phyloP scores from a whole-genome alignment of 2,888 invertebrate genomes.

The Perizoma affinitatum region DNA sequence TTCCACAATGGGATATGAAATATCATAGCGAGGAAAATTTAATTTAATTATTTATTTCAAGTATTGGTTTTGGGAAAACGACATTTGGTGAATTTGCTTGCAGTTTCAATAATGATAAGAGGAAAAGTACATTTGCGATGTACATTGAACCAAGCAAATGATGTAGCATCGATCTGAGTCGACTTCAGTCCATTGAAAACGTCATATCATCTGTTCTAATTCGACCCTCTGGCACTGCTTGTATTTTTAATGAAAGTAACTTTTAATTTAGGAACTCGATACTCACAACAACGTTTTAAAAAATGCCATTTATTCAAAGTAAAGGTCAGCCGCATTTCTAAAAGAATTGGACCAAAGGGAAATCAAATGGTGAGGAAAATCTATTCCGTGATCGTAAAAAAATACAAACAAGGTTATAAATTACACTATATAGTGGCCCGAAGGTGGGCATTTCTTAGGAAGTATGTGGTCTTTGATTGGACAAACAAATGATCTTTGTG shows the following conservation, averaged over 20 bases:
- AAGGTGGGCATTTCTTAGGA: constrained; percentile 38
- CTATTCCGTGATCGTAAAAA: constrained; percentile 57
- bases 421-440: constrained; percentile 62
- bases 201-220: no score
- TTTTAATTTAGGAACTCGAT: no score
- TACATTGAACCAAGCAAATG: no score
- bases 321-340: constrained; percentile 59
- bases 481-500: constrained; percentile 4
- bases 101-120: no score
- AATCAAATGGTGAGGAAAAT: constrained; percentile 67
- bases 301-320: constrained; percentile 53
- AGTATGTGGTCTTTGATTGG: constrained; percentile 20
- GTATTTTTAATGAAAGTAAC: no score
- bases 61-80: no score
- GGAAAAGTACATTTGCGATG: no score
- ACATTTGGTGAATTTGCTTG: no score
- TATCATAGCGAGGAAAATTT: constrained; percentile 30
- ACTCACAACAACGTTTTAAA: no score
- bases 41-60: not conserved
- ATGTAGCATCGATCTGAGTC: no score
- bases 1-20: constrained; percentile 15
- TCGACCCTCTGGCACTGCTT: no score
- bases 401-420: constrained; percentile 62
- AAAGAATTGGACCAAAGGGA: constrained; percentile 63
- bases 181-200: no score